Evolutionary conservation across 2,113 vertebrate genomes (phyloP), one percentile per base, ranked within the genome.

Genomic region (Pelobates fuscus): DNA sequence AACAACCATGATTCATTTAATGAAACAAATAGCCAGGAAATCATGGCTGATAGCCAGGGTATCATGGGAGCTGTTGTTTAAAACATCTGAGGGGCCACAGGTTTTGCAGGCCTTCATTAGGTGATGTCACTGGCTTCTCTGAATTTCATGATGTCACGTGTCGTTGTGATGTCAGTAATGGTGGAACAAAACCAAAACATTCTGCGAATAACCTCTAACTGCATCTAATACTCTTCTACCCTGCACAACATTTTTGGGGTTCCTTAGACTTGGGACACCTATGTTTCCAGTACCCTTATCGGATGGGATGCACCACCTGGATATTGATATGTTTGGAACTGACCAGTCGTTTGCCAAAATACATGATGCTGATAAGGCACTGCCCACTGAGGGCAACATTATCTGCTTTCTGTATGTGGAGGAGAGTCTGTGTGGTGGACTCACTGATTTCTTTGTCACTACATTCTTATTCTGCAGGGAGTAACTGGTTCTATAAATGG

Each of bases 261-360:
- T 92, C 77, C 88, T 83, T 75, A 93, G 91, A 72, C 85, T 93
- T 18, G 90, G 90, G 60, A 90, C 90, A 59, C 88, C 86, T 78
- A 89, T 91, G 1, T 89, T 89, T 79, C 80, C 52, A 37, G 86
- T 93, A 30, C 91, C 92, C 41, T 88, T 91, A 17, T 88, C 88
- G 25, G 85, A 92, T 0, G 84, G 90, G 77, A 90, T 88, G 87
- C 89, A 87, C 70, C 90, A 90, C 79, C 85, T 92, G 67, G 91
- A 91, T 81, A 90, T 93, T 37, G 91, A 93, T 76, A 83, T 93
- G 82, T 49, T 12, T 49, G 2, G 2, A 18, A 49, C 44, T 49
- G 12, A 49, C 44, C 44, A 4, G 12, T 49, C 44, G 12, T 49
- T 4, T 49, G 44, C 44, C 10, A 3, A 46, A 18, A 4, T 49